These are phyloP conservation scores for Otocyon megalotis DNA, from an alignment of 2,113 vertebrate species.

Conservation along the genomic window DNA sequence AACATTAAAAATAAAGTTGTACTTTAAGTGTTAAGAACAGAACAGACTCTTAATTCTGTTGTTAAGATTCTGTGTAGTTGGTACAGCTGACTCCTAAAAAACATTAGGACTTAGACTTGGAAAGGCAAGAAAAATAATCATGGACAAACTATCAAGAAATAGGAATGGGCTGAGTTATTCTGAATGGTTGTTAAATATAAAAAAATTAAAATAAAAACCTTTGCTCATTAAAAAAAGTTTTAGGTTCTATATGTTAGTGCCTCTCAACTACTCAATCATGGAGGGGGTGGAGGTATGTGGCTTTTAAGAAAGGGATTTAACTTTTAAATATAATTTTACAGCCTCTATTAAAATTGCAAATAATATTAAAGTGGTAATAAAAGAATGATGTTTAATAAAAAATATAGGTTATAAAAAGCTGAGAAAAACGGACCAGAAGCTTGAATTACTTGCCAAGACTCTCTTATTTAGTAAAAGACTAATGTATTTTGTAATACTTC, in stretches of 20 bases:
- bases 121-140: background rate
- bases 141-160: background rate
- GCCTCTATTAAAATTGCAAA: slow-evolving; percentile 59
- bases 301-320: slow-evolving; percentile 55
- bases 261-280: background rate
- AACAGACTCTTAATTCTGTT: background rate
- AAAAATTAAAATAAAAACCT: background rate
- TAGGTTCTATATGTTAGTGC: slow-evolving; percentile 1
- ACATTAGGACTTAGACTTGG: background rate
- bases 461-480: background rate
- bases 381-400: slow-evolving; percentile 23
- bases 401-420: slow-evolving; percentile 25
- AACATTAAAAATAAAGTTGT: background rate
- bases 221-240: slow-evolving; percentile 24
- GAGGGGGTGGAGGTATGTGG: background rate
- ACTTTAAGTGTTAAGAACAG: background rate
- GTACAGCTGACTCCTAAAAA: background rate
- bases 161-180: background rate
- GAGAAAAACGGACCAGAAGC: background rate
- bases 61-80: background rate
- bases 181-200: background rate
- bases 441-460: slow-evolving; percentile 29
- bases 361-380: slow-evolving; percentile 25
- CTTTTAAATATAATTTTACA: slow-evolving; percentile 64
- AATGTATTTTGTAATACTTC: background rate